Conservation (phyloP, 2,888 invertebrate species). For the Thecocarcelia acutangulata region DNA sequence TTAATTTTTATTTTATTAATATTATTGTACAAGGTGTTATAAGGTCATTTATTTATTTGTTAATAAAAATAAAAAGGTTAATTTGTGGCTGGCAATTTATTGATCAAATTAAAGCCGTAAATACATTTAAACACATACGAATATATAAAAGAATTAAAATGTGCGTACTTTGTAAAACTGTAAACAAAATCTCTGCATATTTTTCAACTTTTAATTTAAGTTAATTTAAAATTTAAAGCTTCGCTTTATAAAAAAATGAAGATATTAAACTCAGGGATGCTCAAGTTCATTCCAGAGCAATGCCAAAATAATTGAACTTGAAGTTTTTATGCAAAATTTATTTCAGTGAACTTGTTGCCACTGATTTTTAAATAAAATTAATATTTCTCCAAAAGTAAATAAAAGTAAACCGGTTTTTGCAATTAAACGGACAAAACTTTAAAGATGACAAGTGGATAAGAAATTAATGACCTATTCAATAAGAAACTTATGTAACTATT, state of each 20-base stretch:
- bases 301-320: background rate
- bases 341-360: background rate
- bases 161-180: background rate
- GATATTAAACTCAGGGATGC: background rate
- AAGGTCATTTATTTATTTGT: conserved; percentile 50
- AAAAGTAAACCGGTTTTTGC: too few relatives aligned
- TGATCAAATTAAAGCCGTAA: conserved; percentile 1
- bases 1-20: conserved; percentile 45
- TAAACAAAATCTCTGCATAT: background rate
- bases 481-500: too few relatives aligned
- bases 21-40: conserved; percentile 40
- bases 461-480: too few relatives aligned
- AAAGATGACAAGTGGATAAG: too few relatives aligned
- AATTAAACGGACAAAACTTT: background rate
- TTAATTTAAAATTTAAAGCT: conserved; percentile 19
- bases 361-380: background rate
- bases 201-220: conserved; percentile 5
- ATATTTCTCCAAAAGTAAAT: too few relatives aligned
- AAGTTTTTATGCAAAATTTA: background rate
- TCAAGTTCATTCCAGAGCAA: background rate
- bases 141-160: too few relatives aligned
- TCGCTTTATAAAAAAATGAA: background rate
- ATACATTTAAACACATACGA: conserved; percentile 2
- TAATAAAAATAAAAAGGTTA: conserved; percentile 38
- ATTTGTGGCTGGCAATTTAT: conserved; percentile 23